Percentiles rank a stretch among this genome's conserved stretches.
These are phyloP conservation scores for Diabrotica undecimpunctata DNA, from an alignment of 1,140 invertebrate genomes.

Conservation along the genomic window DNA sequence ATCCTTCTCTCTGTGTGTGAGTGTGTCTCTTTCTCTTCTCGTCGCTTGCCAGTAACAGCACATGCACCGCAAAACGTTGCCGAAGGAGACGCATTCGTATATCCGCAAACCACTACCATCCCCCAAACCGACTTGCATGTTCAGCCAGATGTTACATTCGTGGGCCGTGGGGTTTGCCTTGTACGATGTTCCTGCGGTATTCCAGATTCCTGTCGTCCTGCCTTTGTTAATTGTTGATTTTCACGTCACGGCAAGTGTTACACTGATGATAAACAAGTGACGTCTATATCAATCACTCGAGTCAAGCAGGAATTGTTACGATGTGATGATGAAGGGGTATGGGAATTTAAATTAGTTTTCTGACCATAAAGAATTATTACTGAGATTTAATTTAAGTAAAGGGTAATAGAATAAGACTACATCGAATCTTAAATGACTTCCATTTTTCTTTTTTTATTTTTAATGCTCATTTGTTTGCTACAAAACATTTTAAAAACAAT, in stretches of 20 bases:
- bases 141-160: neutral
- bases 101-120: neutral
- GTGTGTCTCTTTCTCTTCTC: neutral
- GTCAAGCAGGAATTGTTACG: neutral
- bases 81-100: neutral
- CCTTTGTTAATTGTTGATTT: neutral
- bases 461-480: too few species aligned
- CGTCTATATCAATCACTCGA: neutral
- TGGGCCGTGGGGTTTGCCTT: conserved; percentile 1
- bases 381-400: too few species aligned
- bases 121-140: neutral
- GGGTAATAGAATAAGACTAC: too few species aligned
- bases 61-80: neutral
- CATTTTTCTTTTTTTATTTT: too few species aligned
- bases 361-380: too few species aligned
- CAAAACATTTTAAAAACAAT: too few species aligned
- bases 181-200: neutral
- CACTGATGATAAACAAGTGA: conserved; percentile 2
- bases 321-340: too few species aligned
- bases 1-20: neutral
- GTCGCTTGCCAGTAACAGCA: neutral
- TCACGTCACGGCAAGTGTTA: neutral
- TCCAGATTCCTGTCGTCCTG: neutral
- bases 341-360: too few species aligned
- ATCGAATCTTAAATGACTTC: too few species aligned